phyloP scores from a whole-genome alignment of 2,797 vertebrate species.

The Odontamblyopus lacepedii region DNA sequence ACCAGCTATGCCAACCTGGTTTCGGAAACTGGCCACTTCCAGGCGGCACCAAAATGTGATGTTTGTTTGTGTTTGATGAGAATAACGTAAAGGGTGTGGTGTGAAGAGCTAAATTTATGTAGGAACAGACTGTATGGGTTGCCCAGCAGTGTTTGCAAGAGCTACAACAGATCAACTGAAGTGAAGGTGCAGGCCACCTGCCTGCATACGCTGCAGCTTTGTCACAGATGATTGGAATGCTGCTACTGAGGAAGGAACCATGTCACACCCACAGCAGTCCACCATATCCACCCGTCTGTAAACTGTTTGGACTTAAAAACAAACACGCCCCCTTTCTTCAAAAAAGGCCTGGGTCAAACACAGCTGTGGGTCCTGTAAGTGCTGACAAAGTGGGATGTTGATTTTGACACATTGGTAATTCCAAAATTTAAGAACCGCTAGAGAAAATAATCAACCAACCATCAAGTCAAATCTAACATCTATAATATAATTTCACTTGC shows the following conservation, averaged over 20 bases:
- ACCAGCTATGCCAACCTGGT: slow-evolving; percentile 38
- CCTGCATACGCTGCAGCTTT: slow-evolving; percentile 39
- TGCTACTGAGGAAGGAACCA: slow-evolving; percentile 55
- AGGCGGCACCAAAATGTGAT: not conserved
- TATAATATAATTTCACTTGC: not conserved
- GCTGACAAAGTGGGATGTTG: slow-evolving; percentile 24
- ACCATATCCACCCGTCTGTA: slow-evolving; percentile 56
- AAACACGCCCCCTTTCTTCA: slow-evolving; percentile 55
- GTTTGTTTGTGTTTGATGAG: slow-evolving; percentile 25
- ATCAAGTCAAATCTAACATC: not conserved
- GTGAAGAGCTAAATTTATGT: slow-evolving; percentile 29
- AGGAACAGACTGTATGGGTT: slow-evolving; percentile 16
- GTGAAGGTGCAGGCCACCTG: slow-evolving; percentile 43
- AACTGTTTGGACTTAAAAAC: slow-evolving; percentile 58
- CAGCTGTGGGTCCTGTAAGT: slow-evolving; percentile 58
- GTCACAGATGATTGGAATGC: slow-evolving; percentile 64
- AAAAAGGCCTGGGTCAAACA: slow-evolving; percentile 55
- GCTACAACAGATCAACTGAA: slow-evolving; percentile 23
- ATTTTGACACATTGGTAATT: slow-evolving; percentile 55
- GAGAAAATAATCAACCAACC: not conserved
- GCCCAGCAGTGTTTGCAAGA: not conserved
- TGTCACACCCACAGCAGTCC: slow-evolving; percentile 60
- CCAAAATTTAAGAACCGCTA: not conserved
- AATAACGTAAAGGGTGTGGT: slow-evolving; percentile 39
- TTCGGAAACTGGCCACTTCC: slow-evolving; percentile 13